Evolutionary conservation across 2,113 vertebrate genomes (phyloP).

Genomic region (Noctilio leporinus): DNA sequence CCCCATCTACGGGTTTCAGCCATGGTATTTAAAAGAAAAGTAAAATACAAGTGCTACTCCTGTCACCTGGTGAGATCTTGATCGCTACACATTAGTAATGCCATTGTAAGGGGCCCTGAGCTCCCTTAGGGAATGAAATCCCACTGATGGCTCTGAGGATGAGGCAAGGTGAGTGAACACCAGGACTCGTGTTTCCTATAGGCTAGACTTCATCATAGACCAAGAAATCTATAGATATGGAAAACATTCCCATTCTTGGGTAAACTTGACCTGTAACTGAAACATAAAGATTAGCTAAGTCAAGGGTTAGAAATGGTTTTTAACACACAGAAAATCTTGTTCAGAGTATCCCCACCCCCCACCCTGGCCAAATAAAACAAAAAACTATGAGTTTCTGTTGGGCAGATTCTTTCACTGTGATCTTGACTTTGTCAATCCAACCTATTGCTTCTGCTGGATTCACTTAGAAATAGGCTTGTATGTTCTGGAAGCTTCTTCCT

Average conservation of each 20-base stretch:
- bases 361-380: neutral
- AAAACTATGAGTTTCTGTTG: neutral
- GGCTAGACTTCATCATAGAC: neutral
- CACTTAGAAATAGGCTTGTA: neutral
- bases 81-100: neutral
- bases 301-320: neutral
- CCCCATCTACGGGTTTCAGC: neutral
- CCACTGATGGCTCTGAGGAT: neutral
- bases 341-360: neutral
- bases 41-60: neutral
- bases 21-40: neutral
- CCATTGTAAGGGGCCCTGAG: neutral
- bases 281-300: neutral
- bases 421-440: neutral
- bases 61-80: neutral
- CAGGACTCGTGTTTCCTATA: no score
- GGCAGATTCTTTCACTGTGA: neutral
- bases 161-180: neutral
- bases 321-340: neutral
- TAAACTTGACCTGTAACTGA: neutral
- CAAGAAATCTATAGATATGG: neutral
- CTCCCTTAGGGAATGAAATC: neutral
- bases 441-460: neutral
- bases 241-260: neutral
- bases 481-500: slow-evolving; percentile 12